A percentile compares a stretch with the other conserved stretches of the same genome.
Evolutionary conservation across 2,888 invertebrate genomes (phyloP).

Genomic region (Netelia virgata): DNA sequence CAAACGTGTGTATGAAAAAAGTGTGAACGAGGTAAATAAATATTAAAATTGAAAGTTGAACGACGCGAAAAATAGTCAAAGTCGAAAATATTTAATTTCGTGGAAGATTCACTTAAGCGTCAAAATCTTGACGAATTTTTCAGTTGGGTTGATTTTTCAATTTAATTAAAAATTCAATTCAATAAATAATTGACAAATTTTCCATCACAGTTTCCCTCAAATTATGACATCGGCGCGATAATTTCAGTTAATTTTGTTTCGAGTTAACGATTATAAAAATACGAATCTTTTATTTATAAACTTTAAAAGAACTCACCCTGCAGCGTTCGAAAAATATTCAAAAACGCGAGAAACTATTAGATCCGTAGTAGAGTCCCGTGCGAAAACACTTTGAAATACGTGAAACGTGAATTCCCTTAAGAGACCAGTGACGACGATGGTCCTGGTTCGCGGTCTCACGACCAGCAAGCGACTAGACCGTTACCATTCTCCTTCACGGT

Average conservation of each 20-base stretch:
- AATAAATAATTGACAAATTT: not conserved
- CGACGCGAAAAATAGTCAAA: not conserved
- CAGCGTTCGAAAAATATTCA: conserved; percentile 18
- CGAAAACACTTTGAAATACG: conserved; percentile 52
- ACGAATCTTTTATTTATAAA: not conserved
- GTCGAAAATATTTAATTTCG: not conserved
- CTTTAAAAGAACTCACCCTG: conserved; percentile 47
- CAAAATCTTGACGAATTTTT: not conserved
- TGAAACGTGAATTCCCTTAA: conserved; percentile 41
- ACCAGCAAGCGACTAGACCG: conserved; percentile 81
- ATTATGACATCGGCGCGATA: not conserved
- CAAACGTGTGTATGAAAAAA: not conserved
- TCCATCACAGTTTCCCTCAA: not conserved
- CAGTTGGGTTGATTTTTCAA: no score
- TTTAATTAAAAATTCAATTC: no score
- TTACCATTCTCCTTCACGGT: conserved; percentile 82
- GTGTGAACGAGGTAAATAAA: not conserved
- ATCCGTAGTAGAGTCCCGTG: conserved; percentile 12
- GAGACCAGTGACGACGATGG: conserved; percentile 66
- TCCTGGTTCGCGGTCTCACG: conserved; percentile 78
- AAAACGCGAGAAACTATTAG: conserved; percentile 33
- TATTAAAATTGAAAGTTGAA: not conserved
- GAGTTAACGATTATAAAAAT: not conserved
- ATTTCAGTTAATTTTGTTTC: not conserved
- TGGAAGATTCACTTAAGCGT: not conserved